Evolutionary conservation across 2,113 vertebrate species (phyloP), one percentile per base, ranked within the genome.

Genomic region (Daphoenositta chrysoptera): DNA sequence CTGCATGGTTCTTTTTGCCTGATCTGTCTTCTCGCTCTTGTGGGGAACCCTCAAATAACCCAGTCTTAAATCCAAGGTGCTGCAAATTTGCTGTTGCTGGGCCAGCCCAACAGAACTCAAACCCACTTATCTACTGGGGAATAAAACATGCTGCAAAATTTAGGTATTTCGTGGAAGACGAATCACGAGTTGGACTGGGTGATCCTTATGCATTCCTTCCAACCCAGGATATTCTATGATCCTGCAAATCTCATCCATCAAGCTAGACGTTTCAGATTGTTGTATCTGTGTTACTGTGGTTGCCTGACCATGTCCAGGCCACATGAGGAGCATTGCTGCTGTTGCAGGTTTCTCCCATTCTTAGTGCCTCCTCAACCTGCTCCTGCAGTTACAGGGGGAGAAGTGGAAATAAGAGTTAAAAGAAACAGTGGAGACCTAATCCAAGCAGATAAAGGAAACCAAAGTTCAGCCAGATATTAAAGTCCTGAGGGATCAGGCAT

Each of bases 21-120:
- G 18, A 24, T 64, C 7, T 4, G 0, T 42, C 53, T 76, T 76
- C 37, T 76, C 0, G 0, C 39, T 92, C 15, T 1, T 31, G 24
- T 31, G 22, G n/a, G 28, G 44, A 76, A 3, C 35, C 10, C 21
- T 64, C 20, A 7, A 9, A n/a, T 6, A 51, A 71, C n/a, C 15
- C 61, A 28, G 23, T 51, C 21, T 60, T 72, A 48, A 86, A 48
- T 47, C n/a, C 37, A 56, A 20, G 19, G 13, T 31, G 61, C 30
- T 83, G 35, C 47, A 82, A 45, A 71, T 23, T 58, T 78, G 47
- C 65, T 63, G 19, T 73, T 83, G 35, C 58, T 81, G 68, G 48
- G 37, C 18, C 33, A 39, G 30, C 28, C 6, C 1, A 1, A 18
- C 11, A 58, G 23, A 54, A 92, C 56, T 44, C 33, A 83, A 77